Base-by-base conservation (phyloP, 35 echinoderm and acorn worm species). In the Strongylocentrotus purpuratus region DNA sequence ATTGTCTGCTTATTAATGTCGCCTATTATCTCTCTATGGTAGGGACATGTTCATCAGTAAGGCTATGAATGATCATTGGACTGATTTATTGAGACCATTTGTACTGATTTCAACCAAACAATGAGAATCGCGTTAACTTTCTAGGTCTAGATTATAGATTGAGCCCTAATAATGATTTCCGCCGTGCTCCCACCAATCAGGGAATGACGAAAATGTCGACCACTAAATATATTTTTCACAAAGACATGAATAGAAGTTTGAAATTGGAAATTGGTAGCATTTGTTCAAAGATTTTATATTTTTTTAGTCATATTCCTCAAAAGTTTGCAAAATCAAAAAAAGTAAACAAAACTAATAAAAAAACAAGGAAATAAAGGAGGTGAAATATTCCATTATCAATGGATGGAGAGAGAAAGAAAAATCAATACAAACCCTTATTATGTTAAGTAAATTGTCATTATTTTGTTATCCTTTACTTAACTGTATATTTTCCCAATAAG, bases 131-230 rank as follows among this genome's bases (percentile, higher is more conserved):
- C 60, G 33, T 85, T 94, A 94, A 58, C 41, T 94, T 85, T 85
- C 31, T 45, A 33, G 78, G 59, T 33, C 59, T 85, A 4, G 45
- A 94, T 85, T 58, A 94, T 35, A 45, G 32, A 85, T 78, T 85
- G 31, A 46, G 94, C 31, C 32, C 78, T 94, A 85, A 89, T 45
- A 89, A 33, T 89, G 87, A 89, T 89, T 45, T 89, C 87, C 45
- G 87, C 17, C 70, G 17, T 0, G n/a, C 45, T n/a, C n/a, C n/a
- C n/a, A 46, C 11, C n/a, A n/a, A 41, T 89, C 35, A n/a, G 65
- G 65, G 20, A 78, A 78, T 59, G 20, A 70, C 61, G 17, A 78
- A 78, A 71, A 78, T 28, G 28, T 78, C 20, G 20, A 22, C 65
- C 1, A 0, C 65, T 22, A 78, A n/a, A 78, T n/a, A 7, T 22